Percentiles rank a stretch among this genome's conserved stretches.
Evolutionary conservation across 2,113 vertebrate genomes (phyloP).

Genomic region (Montifringilla adamsi): DNA sequence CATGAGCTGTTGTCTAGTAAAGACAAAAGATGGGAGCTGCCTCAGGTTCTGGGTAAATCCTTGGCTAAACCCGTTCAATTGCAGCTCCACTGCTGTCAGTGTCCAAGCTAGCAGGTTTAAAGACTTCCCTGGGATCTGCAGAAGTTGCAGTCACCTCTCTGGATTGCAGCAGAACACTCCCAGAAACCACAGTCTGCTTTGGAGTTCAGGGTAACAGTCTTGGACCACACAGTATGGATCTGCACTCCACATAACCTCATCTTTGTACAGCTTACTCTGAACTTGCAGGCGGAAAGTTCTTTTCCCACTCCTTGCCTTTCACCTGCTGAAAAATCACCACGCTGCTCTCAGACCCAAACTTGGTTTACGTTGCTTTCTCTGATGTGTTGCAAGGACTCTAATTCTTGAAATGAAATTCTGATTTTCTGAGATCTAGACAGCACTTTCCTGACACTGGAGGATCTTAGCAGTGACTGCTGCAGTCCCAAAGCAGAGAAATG

Average conservation of each 20-base stretch:
- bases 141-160: slow-evolving; percentile 13
- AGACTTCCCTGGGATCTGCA: background rate
- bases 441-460: background rate
- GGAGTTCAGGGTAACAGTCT: background rate
- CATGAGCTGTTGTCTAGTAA: background rate
- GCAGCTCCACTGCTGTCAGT: background rate
- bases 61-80: background rate
- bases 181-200: background rate
- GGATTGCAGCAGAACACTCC: slow-evolving; percentile 10
- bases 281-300: background rate
- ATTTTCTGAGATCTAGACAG: background rate
- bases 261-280: background rate
- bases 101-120: background rate
- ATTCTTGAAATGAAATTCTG: background rate
- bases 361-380: background rate
- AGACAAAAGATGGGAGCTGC: background rate
- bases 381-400: background rate
- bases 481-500: background rate
- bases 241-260: slow-evolving; percentile 18
- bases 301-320: background rate
- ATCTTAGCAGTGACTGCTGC: background rate
- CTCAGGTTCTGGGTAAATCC: background rate
- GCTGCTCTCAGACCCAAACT: background rate
- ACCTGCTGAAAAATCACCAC: background rate
- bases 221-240: slow-evolving; percentile 11